Evolutionary conservation across 2,888 invertebrate genomes (phyloP).

Genomic region (Adineta ricciae): DNA sequence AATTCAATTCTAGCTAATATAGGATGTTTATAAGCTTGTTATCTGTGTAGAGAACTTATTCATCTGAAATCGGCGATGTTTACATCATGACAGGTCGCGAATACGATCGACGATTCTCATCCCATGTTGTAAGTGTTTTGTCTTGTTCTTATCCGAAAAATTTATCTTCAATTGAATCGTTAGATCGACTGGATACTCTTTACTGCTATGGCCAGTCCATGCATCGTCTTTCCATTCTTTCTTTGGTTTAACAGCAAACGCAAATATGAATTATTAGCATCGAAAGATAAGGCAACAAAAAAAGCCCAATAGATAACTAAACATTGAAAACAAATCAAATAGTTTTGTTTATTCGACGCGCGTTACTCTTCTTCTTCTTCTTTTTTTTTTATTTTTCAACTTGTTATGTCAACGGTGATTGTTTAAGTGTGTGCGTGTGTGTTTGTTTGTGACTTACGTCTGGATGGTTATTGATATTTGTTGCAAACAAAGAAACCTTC

Average conservation of each 20-base stretch:
- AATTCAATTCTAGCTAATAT: not conserved
- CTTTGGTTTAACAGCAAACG: constrained; percentile 30
- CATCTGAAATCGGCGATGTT: constrained; percentile 32
- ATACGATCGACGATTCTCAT: constrained; percentile 32
- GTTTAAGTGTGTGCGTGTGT: not conserved
- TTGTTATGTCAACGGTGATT: not conserved
- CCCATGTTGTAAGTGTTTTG: constrained; percentile 20
- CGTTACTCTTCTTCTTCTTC: not conserved
- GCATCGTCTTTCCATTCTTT: constrained; percentile 29
- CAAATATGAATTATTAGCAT: constrained; percentile 23
- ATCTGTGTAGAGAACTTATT: constrained; percentile 28
- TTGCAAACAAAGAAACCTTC: not conserved
- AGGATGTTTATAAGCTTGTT: not conserved
- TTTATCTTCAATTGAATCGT: not conserved
- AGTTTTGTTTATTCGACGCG: not conserved
- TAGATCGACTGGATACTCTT: constrained; percentile 33
- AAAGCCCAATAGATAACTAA: not conserved
- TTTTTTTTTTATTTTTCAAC: not conserved
- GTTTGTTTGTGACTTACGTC: not conserved
- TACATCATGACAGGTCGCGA: constrained; percentile 24
- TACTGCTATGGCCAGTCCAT: constrained; percentile 31
- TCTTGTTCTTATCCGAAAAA: not conserved
- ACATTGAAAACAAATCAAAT: not conserved
- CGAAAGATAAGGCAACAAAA: not conserved
- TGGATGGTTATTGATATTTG: not conserved